A percentile compares a stretch with the other conserved stretches of the same genome.
These are phyloP conservation scores for Tridacna gigas DNA, from an alignment of 2,888 invertebrate species.

Conservation along the genomic window DNA sequence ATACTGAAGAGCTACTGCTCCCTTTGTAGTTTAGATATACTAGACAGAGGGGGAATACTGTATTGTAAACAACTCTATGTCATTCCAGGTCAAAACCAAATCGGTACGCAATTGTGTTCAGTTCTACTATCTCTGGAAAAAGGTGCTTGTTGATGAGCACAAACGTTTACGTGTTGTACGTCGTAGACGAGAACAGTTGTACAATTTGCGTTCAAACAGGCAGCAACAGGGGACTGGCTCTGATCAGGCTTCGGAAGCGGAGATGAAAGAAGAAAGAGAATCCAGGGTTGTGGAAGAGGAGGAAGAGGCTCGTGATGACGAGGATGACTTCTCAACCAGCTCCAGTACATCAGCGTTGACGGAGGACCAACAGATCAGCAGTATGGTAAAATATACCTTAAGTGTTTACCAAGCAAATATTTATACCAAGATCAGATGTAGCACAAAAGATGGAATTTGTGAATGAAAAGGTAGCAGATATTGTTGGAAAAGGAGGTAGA, in stretches of 20 bases:
- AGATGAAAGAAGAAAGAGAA: slow-evolving; percentile 61
- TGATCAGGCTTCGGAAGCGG: slow-evolving; percentile 29
- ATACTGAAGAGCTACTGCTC: too few relatives aligned
- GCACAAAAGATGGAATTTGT: too few relatives aligned
- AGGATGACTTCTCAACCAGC: slow-evolving; percentile 57
- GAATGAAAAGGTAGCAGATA: too few relatives aligned
- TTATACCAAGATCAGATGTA: too few relatives aligned
- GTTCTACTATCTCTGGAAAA: slow-evolving; percentile 99
- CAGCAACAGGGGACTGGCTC: slow-evolving; percentile 51
- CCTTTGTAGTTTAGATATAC: too few relatives aligned
- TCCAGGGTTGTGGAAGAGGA: slow-evolving; percentile 35
- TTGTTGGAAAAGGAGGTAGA: too few relatives aligned
- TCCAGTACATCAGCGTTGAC: slow-evolving; percentile 17
- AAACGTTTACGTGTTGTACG: slow-evolving; percentile 90
- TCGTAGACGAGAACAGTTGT: slow-evolving; percentile 86
- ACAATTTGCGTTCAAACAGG: slow-evolving; percentile 82
- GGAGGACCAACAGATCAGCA: slow-evolving; percentile 7
- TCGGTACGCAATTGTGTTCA: slow-evolving; percentile 96
- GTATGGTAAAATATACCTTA: slow-evolving; percentile 7
- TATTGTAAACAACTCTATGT: too few relatives aligned
- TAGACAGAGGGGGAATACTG: too few relatives aligned
- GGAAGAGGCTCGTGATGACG: slow-evolving; percentile 46
- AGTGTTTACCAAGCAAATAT: too few relatives aligned
- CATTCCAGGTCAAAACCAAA: slow-evolving; percentile 91
- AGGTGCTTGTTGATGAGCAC: slow-evolving; percentile 96